Conservation (phyloP, 2,797 vertebrate genomes). For the Pipistrellus kuhlii region DNA sequence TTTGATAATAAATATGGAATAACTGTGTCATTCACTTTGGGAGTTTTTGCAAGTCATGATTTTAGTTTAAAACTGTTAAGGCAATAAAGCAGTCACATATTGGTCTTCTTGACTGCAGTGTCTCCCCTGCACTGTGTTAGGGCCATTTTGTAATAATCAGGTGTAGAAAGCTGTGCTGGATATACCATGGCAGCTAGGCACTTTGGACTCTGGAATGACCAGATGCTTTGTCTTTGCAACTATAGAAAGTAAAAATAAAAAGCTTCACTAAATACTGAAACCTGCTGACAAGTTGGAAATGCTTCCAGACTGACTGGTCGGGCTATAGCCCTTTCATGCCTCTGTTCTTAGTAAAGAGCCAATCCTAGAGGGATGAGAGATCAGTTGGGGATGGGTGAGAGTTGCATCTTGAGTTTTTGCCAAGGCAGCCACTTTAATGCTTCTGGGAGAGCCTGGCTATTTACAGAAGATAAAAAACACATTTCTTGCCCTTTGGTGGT, state of each 20-base stretch:
- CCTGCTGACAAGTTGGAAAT: not conserved
- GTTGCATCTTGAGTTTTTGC: not conserved
- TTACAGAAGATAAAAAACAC: conserved; percentile 32
- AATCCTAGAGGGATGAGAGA: not conserved
- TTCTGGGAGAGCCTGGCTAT: conserved; percentile 29
- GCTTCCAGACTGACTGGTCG: not conserved
- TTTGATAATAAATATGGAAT: conserved; percentile 75
- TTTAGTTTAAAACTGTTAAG: conserved; percentile 71
- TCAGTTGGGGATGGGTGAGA: not conserved
- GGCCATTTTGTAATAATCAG: conserved; percentile 7
- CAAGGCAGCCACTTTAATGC: not conserved
- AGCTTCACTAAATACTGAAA: not conserved
- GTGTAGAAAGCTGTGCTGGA: not conserved
- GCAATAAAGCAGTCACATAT: conserved; percentile 34
- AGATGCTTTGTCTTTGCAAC: conserved; percentile 39
- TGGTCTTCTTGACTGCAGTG: not conserved
- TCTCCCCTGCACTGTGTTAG: not conserved
- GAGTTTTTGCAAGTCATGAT: conserved; percentile 64
- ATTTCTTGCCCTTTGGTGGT: conserved; percentile 1
- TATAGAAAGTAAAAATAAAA: conserved; percentile 62
- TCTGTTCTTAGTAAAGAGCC: conserved; percentile 18
- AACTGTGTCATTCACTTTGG: conserved; percentile 71
- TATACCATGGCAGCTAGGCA: not conserved
- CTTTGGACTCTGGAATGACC: not conserved
- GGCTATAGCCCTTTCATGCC: not conserved